Conservation (phyloP, 2,797 vertebrate species). For the Podarcis lilfordi region DNA sequence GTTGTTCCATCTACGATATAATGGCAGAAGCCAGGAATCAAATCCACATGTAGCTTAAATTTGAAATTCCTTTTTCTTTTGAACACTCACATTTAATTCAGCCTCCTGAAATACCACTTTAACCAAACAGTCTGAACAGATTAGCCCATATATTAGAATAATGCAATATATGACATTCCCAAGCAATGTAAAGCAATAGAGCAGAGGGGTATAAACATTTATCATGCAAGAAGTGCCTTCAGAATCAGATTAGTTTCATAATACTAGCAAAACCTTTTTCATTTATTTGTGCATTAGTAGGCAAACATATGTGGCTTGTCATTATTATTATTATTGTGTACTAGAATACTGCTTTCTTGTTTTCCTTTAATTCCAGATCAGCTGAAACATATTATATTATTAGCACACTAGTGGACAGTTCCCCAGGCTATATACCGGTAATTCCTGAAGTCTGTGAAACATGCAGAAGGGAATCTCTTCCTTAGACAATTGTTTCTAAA, state of each 20-base stretch:
- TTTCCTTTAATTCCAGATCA: background rate
- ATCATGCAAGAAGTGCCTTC: background rate
- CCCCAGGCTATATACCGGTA: background rate
- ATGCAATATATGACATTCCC: background rate
- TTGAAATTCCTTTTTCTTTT: background rate
- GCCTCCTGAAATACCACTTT: background rate
- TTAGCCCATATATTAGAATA: background rate
- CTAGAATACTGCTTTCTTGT: background rate
- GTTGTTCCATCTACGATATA: background rate
- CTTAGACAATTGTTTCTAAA: background rate
- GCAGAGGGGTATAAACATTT: background rate
- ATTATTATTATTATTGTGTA: background rate
- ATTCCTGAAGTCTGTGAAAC: background rate
- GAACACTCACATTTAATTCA: background rate
- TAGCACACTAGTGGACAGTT: background rate
- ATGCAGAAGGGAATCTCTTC: background rate
- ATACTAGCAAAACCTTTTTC: background rate
- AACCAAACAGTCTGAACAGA: background rate
- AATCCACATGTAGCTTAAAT: background rate
- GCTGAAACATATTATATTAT: background rate
- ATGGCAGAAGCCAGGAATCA: background rate
- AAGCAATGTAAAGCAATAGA: background rate
- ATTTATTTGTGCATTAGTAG: background rate
- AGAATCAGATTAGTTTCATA: conserved; percentile 10
- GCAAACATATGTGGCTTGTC: background rate